Evolutionary conservation across 1,140 invertebrate species (phyloP).

Genomic region (Triops cancriformis): DNA sequence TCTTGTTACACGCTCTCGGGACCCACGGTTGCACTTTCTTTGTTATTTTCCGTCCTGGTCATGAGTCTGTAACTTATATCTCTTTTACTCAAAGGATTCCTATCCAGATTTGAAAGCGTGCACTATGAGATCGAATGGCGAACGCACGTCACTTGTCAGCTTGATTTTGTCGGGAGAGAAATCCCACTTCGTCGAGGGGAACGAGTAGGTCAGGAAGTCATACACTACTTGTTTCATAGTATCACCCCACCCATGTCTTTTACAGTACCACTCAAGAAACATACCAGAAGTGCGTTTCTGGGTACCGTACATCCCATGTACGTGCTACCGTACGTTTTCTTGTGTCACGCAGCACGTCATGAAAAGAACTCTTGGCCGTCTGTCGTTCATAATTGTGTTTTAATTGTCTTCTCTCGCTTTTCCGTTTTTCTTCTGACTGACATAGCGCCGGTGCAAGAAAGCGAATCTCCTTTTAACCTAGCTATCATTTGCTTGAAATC

Average conservation of each 20-base stretch:
- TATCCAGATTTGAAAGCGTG: not conserved
- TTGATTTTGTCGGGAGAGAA: not conserved
- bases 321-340: not conserved
- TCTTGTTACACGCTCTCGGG: not conserved
- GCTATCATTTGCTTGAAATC: not conserved
- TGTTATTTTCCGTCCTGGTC: not conserved
- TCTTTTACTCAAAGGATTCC: not conserved
- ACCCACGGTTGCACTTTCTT: not conserved
- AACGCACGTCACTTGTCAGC: not conserved
- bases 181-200: not conserved
- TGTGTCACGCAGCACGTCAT: not conserved
- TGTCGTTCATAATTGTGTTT: not conserved
- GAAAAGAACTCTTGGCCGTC: not conserved
- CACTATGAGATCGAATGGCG: not conserved
- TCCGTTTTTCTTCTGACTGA: not conserved
- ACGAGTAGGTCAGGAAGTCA: slow-evolving; percentile 9
- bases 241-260: not conserved
- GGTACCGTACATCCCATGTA: not conserved
- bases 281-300: not conserved
- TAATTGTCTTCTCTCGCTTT: not conserved
- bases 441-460: slow-evolving; percentile 8
- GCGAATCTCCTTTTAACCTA: slow-evolving; percentile 3
- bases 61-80: not conserved
- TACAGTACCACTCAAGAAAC: not conserved
- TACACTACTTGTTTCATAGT: not conserved